These are phyloP conservation scores for Eugnorisma glareosa DNA, from an alignment of 2,888 invertebrate genomes.

Conservation along the genomic window DNA sequence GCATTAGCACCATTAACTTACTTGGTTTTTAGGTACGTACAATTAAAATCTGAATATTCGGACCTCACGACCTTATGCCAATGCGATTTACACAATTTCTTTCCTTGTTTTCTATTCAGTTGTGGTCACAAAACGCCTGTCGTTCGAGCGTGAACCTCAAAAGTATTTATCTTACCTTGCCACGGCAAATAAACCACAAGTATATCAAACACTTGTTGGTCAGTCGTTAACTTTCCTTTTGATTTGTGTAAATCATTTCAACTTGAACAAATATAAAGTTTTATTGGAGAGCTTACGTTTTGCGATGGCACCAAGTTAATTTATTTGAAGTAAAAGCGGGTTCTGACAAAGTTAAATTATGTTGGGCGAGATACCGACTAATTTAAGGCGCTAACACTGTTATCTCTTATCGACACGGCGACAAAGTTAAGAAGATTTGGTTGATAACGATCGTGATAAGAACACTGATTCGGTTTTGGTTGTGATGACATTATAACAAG, in stretches of 20 bases:
- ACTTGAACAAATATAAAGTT: constrained; percentile 69
- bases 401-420: constrained; percentile 47
- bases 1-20: too few relatives aligned
- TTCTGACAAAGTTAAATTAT: constrained; percentile 71
- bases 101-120: neutral
- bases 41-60: too few relatives aligned
- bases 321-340: constrained; percentile 64
- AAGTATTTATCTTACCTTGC: neutral
- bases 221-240: constrained; percentile 5
- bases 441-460: constrained; percentile 23
- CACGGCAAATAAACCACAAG: neutral
- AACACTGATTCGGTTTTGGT: neutral
- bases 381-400: constrained; percentile 55
- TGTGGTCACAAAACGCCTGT: neutral
- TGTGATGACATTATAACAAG: neutral
- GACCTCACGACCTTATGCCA: too few relatives aligned
- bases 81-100: neutral
- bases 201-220: neutral
- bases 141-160: neutral
- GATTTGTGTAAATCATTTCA: constrained; percentile 27
- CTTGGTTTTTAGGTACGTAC: too few relatives aligned
- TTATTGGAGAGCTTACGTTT: constrained; percentile 65
- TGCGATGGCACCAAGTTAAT: constrained; percentile 59
- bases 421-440: constrained; percentile 35
- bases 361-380: constrained; percentile 54